phyloP scores from a whole-genome alignment of 2,797 vertebrate species.

The Lycodopsis pacificus region DNA sequence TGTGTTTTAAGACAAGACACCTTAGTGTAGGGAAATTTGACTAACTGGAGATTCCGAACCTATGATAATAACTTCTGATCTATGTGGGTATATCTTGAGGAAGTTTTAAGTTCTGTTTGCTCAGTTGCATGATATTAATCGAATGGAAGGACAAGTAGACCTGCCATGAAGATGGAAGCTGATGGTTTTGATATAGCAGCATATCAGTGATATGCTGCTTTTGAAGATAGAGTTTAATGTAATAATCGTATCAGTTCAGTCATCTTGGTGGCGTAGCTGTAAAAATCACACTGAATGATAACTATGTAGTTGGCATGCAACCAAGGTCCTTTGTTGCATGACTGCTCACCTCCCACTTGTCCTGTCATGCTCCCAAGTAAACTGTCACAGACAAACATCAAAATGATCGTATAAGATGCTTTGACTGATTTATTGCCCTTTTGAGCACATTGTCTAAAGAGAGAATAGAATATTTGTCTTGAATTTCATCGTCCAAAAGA shows the following conservation, averaged over 20 bases:
- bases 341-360: not conserved
- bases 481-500: not conserved
- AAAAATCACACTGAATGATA: not conserved
- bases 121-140: not conserved
- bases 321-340: too few species aligned
- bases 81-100: not conserved
- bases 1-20: not conserved
- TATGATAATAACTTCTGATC: not conserved
- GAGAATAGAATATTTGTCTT: not conserved
- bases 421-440: not conserved
- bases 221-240: not conserved
- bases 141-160: not conserved
- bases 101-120: not conserved
- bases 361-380: too few species aligned
- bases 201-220: not conserved
- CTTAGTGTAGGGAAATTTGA: not conserved
- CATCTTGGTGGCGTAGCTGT: not conserved
- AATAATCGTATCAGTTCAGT: not conserved
- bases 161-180: not conserved
- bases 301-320: too few species aligned
- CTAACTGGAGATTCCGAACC: not conserved
- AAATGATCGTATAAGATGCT: not conserved
- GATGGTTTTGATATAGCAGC: not conserved
- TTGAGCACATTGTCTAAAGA: not conserved
- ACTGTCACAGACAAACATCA: not conserved